These are phyloP conservation scores for Drosophila pachea DNA, from an alignment of 1,140 invertebrate species.

Conservation along the genomic window DNA sequence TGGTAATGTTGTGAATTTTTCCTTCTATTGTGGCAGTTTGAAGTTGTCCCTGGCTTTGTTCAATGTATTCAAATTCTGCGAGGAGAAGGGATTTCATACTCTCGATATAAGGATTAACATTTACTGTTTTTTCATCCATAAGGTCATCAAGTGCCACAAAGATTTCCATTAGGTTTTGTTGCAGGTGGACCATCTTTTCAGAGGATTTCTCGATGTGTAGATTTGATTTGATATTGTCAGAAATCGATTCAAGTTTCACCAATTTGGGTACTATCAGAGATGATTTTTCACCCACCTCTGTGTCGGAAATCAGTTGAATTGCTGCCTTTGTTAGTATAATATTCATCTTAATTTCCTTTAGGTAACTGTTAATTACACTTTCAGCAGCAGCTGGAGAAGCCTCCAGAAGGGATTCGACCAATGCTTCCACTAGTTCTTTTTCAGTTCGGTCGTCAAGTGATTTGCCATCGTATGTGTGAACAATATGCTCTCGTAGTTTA, in stretches of 20 bases:
- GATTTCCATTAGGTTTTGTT: slow-evolving; percentile 64
- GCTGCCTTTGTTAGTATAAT: slow-evolving; percentile 43
- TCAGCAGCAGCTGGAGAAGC: slow-evolving; percentile 42
- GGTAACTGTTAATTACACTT: slow-evolving; percentile 36
- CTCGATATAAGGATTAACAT: slow-evolving; percentile 42
- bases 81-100: slow-evolving; percentile 44
- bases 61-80: slow-evolving; percentile 55
- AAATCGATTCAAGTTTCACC: slow-evolving; percentile 44
- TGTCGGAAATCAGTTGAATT: slow-evolving; percentile 45
- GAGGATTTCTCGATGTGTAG: slow-evolving; percentile 51
- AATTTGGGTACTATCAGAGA: slow-evolving; percentile 56
- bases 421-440: slow-evolving; percentile 40
- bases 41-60: slow-evolving; percentile 36
- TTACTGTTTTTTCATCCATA: slow-evolving; percentile 37
- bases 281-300: slow-evolving; percentile 49
- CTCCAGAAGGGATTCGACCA: slow-evolving; percentile 53
- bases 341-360: slow-evolving; percentile 56
- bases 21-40: slow-evolving; percentile 35
- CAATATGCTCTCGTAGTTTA: slow-evolving; percentile 68
- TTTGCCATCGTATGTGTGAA: slow-evolving; percentile 67
- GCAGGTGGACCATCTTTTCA: slow-evolving; percentile 58
- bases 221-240: slow-evolving; percentile 37
- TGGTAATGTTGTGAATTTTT: slow-evolving; percentile 45
- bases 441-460: slow-evolving; percentile 20
- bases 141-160: slow-evolving; percentile 66